Evolutionary conservation across 92 coral and sea anemone genomes (phyloP).

Genomic region (Paragorgia papillata): DNA sequence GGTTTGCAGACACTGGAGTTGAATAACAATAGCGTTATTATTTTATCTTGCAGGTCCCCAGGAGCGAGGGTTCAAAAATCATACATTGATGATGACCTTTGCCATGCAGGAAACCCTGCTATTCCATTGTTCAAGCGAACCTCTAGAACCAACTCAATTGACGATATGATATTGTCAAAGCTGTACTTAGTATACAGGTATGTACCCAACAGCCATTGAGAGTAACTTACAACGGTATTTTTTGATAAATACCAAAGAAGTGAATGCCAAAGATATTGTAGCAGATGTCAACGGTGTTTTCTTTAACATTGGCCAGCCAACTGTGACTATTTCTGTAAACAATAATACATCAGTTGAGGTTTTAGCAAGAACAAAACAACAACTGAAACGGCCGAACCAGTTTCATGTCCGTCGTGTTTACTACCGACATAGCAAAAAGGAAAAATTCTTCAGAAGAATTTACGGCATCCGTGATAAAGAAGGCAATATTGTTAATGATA

Average conservation of each 20-base stretch:
- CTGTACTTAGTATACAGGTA: not conserved
- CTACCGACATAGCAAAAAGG: constrained; percentile 9
- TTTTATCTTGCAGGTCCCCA: too few species aligned
- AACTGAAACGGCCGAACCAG: constrained; percentile 1
- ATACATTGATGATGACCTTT: not conserved
- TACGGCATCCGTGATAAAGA: not conserved
- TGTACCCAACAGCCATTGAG: constrained; percentile 29
- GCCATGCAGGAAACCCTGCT: not conserved
- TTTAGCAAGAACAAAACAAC: constrained; percentile 33
- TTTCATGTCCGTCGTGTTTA: constrained; percentile 25
- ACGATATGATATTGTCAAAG: constrained; percentile 3
- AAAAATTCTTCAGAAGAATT: constrained; percentile 1
- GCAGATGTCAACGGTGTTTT: constrained; percentile 34
- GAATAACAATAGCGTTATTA: too few species aligned
- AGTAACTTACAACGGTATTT: constrained; percentile 28
- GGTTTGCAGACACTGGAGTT: too few species aligned
- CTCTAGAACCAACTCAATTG: not conserved
- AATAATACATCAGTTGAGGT: constrained; percentile 14
- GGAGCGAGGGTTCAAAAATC: too few species aligned
- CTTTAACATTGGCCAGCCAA: constrained; percentile 30
- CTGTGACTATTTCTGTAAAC: constrained; percentile 12
- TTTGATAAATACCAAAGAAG: constrained; percentile 21
- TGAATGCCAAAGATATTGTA: constrained; percentile 27
- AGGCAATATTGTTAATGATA: not conserved
- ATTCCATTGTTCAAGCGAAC: not conserved